Evolutionary conservation across 2,113 vertebrate genomes (phyloP).

Genomic region (Microcebus murinus): DNA sequence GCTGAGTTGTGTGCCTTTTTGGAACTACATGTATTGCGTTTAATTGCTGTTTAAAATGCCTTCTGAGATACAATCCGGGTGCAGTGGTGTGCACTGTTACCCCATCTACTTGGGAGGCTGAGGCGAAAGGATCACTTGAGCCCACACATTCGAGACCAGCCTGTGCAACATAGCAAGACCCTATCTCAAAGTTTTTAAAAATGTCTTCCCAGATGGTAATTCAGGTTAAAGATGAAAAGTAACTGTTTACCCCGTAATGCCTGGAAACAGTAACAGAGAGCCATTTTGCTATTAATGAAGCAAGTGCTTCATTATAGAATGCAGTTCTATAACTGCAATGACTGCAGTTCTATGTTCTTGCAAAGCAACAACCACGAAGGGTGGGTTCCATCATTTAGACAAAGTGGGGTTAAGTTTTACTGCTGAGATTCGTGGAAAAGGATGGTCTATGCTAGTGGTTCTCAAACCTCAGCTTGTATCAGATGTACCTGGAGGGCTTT

Average conservation of each 20-base stretch:
- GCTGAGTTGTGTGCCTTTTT: background rate
- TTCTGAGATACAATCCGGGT: background rate
- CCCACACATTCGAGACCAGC: too few relatives aligned
- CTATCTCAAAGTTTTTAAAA: background rate
- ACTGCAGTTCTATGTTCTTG: background rate
- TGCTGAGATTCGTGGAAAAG: fast-evolving
- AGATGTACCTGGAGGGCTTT: too few relatives aligned
- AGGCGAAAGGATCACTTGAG: too few relatives aligned
- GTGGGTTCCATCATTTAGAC: background rate
- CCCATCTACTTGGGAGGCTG: too few relatives aligned
- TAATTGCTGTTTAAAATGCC: background rate
- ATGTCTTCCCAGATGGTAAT: background rate
- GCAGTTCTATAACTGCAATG: background rate
- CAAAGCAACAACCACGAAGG: background rate
- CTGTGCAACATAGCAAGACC: too few relatives aligned
- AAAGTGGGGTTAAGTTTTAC: background rate
- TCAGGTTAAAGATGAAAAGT: background rate
- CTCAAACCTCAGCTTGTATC: background rate
- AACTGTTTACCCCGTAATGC: background rate
- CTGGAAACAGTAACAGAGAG: background rate
- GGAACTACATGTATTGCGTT: fast-evolving
- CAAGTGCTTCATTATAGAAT: background rate
- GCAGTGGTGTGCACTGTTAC: too few relatives aligned
- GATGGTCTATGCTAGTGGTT: fast-evolving
- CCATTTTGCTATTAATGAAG: background rate